Evolutionary conservation across 2,797 vertebrate species (phyloP).

Genomic region (Hippocampus kuda): DNA sequence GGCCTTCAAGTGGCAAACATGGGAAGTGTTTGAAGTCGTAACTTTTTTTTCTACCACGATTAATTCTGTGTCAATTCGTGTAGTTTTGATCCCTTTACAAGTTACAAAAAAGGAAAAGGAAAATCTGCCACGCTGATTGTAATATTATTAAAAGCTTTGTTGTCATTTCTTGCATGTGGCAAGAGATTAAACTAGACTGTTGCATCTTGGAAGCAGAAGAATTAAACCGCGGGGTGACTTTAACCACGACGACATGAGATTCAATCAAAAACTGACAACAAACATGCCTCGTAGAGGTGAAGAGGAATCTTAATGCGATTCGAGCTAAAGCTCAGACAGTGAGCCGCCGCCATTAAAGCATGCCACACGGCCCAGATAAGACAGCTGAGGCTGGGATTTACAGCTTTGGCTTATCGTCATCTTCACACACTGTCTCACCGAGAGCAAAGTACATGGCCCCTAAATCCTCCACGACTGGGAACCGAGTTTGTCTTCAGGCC

Average conservation of each 20-base stretch:
- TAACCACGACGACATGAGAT: slow-evolving; percentile 50
- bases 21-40: neutral
- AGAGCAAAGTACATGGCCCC: slow-evolving; percentile 57
- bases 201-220: slow-evolving; percentile 33
- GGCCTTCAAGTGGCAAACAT: neutral
- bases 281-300: slow-evolving; percentile 62
- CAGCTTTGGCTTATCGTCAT: slow-evolving; percentile 73
- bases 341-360: slow-evolving; percentile 73
- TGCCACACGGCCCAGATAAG: slow-evolving; percentile 71
- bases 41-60: neutral
- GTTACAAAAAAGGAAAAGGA: neutral
- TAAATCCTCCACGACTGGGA: slow-evolving; percentile 63
- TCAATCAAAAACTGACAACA: slow-evolving; percentile 63
- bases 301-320: slow-evolving; percentile 73
- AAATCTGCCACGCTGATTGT: neutral
- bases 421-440: slow-evolving; percentile 70
- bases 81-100: neutral
- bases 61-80: neutral
- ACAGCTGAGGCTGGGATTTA: slow-evolving; percentile 75
- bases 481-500: slow-evolving; percentile 62
- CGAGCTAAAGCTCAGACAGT: slow-evolving; percentile 71
- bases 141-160: slow-evolving; percentile 13
- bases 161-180: slow-evolving; percentile 31
- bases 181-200: slow-evolving; percentile 41
- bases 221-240: slow-evolving; percentile 44